Base-by-base conservation (phyloP, 2,113 vertebrate species). In the Gnathonemus longibarbis region DNA sequence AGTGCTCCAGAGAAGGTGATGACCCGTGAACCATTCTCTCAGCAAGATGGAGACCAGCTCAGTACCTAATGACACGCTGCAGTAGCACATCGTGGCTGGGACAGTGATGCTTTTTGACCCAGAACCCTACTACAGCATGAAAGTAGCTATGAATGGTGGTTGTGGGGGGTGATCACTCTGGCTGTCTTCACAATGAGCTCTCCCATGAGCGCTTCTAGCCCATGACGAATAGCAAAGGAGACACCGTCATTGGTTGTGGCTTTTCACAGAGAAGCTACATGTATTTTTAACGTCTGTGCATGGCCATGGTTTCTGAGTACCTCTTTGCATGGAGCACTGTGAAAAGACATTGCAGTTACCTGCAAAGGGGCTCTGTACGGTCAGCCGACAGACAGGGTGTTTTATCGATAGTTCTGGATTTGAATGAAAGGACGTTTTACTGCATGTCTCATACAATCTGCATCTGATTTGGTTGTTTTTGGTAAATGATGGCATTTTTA, bases 221-320 rank as follows among this genome's bases (percentile, higher is more conserved):
- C 92, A 19, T 80, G 74, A 80, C 74, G 35, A 42, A 80, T 80
- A 80, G 35, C 31, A 80, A 42, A 80, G 74, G 91, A 92, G 92
- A 90, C 91, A 77, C 91, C 88, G 83, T 90, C 90, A 92, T 95
- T 93, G 90, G 93, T 91, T 86, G 6, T 84, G 87, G 90, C 92
- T 89, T 90, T 92, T 92, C 91, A 93, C 92, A 91, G 91, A 90
- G 90, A 90, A 91, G 87, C 45, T 56, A 39, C 94, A 94, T 95
- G 93, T 92, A 95, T 95, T 94, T 95, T 95, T 94, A 94, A 95
- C 94, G 92, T 85, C 74, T 91, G 91, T 93, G 39, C 42, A n/a
- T n/a, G 42, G 19, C 17, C 21, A 19, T 45, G 3, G 8, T n/a
- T 24, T n/a, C 45, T 27, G 83, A 46, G 31, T 31, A 31, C 31